These are phyloP conservation scores for Perognathus longimembris DNA, from an alignment of 2,113 vertebrate species.

Conservation along the genomic window DNA sequence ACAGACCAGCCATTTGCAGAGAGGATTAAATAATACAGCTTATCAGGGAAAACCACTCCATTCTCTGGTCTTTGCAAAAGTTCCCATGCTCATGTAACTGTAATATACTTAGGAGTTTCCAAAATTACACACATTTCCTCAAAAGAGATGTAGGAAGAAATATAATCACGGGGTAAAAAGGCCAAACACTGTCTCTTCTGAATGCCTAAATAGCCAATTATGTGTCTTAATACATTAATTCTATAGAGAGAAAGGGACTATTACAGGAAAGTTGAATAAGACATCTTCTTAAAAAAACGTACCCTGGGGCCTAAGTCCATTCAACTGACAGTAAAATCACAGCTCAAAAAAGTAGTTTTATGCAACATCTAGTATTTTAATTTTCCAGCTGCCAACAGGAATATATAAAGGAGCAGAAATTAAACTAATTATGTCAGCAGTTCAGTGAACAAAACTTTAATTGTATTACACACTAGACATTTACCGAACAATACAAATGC, in stretches of 20 bases:
- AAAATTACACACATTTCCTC: constrained; percentile 64
- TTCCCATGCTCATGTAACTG: constrained; percentile 29
- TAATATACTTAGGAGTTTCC: constrained; percentile 43
- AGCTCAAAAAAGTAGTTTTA: constrained; percentile 74
- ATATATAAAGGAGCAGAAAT: constrained; percentile 78
- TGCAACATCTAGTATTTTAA: constrained; percentile 79
- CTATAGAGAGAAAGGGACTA: constrained; percentile 71
- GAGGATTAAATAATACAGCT: constrained; percentile 62
- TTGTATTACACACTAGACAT: constrained; percentile 78
- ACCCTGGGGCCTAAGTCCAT: constrained; percentile 70
- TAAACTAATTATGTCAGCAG: constrained; percentile 81
- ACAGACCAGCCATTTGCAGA: constrained; percentile 37
- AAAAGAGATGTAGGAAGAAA: constrained; percentile 56
- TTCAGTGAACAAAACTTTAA: constrained; percentile 80
- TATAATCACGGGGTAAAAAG: constrained; percentile 67
- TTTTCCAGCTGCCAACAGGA: constrained; percentile 79
- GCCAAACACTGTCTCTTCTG: constrained; percentile 73
- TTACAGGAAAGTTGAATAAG: constrained; percentile 78
- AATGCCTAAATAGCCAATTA: constrained; percentile 78
- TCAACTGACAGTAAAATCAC: constrained; percentile 78
- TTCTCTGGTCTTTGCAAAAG: background rate
- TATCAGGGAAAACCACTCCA: constrained; percentile 71
- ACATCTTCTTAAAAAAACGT: constrained; percentile 70
- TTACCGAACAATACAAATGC: constrained; percentile 71
- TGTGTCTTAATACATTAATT: constrained; percentile 77